These are phyloP conservation scores for Fundulus diaphanus DNA, from an alignment of 2,797 vertebrate species.

Conservation along the genomic window DNA sequence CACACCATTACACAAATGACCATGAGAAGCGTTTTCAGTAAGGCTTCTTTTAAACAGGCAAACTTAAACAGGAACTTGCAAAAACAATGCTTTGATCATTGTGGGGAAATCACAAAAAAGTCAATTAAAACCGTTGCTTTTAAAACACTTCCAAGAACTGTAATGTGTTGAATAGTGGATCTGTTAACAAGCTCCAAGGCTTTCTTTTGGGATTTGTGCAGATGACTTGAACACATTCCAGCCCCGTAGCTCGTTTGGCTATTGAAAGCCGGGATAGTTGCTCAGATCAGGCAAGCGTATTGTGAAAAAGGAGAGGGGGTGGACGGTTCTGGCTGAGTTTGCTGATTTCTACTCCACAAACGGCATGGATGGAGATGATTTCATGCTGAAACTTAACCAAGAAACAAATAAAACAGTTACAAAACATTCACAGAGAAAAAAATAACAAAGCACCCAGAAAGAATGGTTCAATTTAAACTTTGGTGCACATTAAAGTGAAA, in stretches of 20 bases:
- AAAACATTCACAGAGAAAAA: neutral
- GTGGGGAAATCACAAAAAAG: conserved; percentile 12
- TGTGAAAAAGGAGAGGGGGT: conserved; percentile 32
- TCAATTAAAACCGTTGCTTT: conserved; percentile 1
- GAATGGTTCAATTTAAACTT: neutral
- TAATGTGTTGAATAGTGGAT: neutral
- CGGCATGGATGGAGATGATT: conserved; percentile 26
- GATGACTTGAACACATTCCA: conserved; percentile 28
- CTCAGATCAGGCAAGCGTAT: neutral
- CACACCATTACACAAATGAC: conserved; percentile 59
- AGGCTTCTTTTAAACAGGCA: neutral
- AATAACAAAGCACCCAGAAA: neutral
- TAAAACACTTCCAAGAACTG: conserved; percentile 11
- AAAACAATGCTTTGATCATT: conserved; percentile 11
- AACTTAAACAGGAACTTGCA: neutral
- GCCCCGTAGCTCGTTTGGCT: conserved; percentile 51
- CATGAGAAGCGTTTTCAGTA: conserved; percentile 9
- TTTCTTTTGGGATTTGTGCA: conserved; percentile 40
- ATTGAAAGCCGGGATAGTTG: conserved; percentile 22
- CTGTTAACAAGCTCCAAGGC: conserved; percentile 7
- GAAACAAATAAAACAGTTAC: neutral
- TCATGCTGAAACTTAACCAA: conserved; percentile 8
- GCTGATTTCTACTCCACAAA: conserved; percentile 17
- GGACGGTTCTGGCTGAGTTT: conserved; percentile 25
- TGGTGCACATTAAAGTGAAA: neutral